These are phyloP conservation scores for Drosophila austrosaltans DNA, from an alignment of 2,888 invertebrate species.

Conservation along the genomic window DNA sequence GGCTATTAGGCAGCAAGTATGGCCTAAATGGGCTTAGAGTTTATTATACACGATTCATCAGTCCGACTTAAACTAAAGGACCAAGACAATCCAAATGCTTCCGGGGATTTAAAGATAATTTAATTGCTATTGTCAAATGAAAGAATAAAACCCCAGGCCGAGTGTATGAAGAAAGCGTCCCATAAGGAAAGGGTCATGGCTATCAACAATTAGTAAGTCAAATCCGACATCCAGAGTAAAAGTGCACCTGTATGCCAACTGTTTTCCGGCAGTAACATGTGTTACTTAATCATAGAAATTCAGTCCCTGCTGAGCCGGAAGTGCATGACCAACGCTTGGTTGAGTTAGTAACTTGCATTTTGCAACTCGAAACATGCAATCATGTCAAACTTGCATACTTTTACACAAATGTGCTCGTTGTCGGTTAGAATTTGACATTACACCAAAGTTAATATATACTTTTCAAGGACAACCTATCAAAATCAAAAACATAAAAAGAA, in stretches of 20 bases:
- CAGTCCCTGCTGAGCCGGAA: slow-evolving; percentile 44
- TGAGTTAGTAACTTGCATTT: slow-evolving; percentile 37
- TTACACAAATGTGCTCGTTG: background rate
- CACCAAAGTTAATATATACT: no score
- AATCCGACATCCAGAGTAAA: slow-evolving; percentile 18
- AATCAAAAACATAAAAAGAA: no score
- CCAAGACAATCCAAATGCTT: slow-evolving; percentile 29
- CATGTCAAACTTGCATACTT: slow-evolving; percentile 38
- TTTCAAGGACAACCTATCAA: no score
- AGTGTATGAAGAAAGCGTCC: no score
- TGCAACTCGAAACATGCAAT: slow-evolving; percentile 42
- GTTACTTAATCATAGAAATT: slow-evolving; percentile 40
- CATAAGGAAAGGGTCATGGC: background rate
- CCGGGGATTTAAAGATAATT: slow-evolving; percentile 35
- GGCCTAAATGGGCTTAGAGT: slow-evolving; percentile 28
- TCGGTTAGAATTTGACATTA: no score
- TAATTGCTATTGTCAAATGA: slow-evolving; percentile 11
- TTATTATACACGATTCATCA: slow-evolving; percentile 37
- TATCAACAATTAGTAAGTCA: slow-evolving; percentile 48
- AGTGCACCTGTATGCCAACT: slow-evolving; percentile 1
- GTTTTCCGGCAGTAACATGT: slow-evolving; percentile 53
- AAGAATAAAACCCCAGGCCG: background rate
- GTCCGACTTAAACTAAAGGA: slow-evolving; percentile 18
- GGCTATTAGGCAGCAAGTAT: slow-evolving; percentile 27
- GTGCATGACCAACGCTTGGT: slow-evolving; percentile 58